Evolutionary conservation across 2,888 invertebrate genomes (phyloP), one percentile per base, ranked within the genome.

Genomic region (Lycia hirtaria): DNA sequence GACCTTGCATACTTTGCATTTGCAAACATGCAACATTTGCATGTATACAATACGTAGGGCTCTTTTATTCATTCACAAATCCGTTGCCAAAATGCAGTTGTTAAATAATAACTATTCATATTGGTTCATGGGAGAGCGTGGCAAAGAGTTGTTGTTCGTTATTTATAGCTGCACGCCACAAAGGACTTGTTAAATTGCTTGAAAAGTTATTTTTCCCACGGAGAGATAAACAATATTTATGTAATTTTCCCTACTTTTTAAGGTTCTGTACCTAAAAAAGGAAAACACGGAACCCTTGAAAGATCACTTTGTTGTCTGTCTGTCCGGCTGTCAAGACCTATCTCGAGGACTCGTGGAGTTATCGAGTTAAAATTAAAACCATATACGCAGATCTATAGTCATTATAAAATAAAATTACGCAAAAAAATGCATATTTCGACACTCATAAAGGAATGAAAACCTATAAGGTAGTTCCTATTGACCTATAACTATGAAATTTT

Each of bases 141-240:
- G 35, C 24, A 35, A 12, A 35, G 7, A 28, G 28, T 37, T 30
- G 41, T 37, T 22, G 33, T 24, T 9, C 3, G 33, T 33, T 44
- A 52, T 52, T 44, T 52, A 44, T 52, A 4, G 43, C 44, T 3
- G 33, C 41, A 33, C 26, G 26, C 51, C 12, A 28, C 33, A 51
- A 33, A 32, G 26, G 37, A 22, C 41, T 51, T 43, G 41, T 40
- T 50, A 41, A 32, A 40, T 41, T 41, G 30, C 33, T 43, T 43
- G 4, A 43, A 26, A 43, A 50, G 32, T 50, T 49, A 19, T 37
- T 49, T 49, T 38, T 28, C 12, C n/a, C 15, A 35, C 40, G 41
- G 3, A 22, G 15, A 52, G 35, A 35, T 52, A 44, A 15, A 43
- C 15, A 47, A 20, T 33, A 44, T 44, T 44, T 32, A 32, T 33